These are phyloP conservation scores for Mus spicilegus DNA, from an alignment of 2,113 vertebrate genomes.

Conservation along the genomic window DNA sequence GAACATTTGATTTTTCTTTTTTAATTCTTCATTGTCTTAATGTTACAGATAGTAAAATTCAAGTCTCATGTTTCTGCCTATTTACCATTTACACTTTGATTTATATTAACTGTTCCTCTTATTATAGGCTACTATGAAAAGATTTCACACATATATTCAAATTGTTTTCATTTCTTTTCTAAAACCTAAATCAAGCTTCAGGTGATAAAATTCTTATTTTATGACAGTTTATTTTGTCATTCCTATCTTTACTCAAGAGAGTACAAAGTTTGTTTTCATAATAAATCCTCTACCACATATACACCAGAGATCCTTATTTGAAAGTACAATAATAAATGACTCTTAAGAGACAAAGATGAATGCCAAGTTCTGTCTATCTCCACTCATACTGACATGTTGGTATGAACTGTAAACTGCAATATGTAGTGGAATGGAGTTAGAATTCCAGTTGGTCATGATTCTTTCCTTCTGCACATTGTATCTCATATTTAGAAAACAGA, in stretches of 20 bases:
- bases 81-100: neutral
- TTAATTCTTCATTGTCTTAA: neutral
- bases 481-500: neutral
- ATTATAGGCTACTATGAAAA: neutral
- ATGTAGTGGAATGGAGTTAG: neutral
- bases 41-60: neutral
- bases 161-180: neutral
- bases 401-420: constrained; percentile 15
- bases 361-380: neutral
- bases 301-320: neutral
- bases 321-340: neutral
- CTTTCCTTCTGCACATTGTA: constrained; percentile 34
- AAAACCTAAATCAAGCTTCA: neutral
- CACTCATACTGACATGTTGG: neutral
- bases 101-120: neutral
- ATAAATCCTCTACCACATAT: neutral
- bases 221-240: neutral
- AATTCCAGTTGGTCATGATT: neutral
- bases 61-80: neutral
- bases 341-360: neutral
- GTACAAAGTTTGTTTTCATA: neutral
- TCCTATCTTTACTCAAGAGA: neutral
- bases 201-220: neutral
- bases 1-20: neutral
- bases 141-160: neutral